Percentiles rank a stretch among this genome's conserved stretches.
phyloP scores from a whole-genome alignment of 2,113 vertebrate genomes.

The Paradoxurus hermaphroditus region DNA sequence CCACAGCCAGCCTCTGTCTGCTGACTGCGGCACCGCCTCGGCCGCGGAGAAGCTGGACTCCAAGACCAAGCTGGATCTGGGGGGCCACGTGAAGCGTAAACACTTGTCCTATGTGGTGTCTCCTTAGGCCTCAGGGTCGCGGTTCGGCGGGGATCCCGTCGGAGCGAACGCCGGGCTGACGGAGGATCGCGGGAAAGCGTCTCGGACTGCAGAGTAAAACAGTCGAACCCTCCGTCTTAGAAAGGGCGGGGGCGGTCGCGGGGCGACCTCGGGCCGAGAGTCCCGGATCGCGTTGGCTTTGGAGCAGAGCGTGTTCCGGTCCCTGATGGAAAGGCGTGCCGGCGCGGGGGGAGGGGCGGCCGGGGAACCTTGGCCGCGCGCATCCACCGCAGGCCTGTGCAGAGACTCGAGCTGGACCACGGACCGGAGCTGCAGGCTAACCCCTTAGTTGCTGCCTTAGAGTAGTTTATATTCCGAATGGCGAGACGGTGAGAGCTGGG shows the following conservation, averaged over 20 bases:
- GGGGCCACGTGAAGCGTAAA: slow-evolving; percentile 78
- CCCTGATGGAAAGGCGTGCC: slow-evolving; percentile 51
- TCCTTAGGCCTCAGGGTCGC: slow-evolving; percentile 56
- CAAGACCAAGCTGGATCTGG: slow-evolving; percentile 76
- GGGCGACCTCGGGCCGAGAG: slow-evolving; percentile 65
- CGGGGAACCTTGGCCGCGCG: not conserved
- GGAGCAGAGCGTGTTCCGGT: slow-evolving; percentile 26
- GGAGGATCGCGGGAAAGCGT: not conserved
- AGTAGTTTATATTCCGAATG: slow-evolving; percentile 60
- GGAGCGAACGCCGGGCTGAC: slow-evolving; percentile 52
- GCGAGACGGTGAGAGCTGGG: not conserved
- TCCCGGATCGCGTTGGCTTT: slow-evolving; percentile 11
- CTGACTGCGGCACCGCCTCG: slow-evolving; percentile 59
- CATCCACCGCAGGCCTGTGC: not conserved
- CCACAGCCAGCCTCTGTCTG: slow-evolving; percentile 66
- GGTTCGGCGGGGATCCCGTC: slow-evolving; percentile 49
- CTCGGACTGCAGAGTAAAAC: slow-evolving; percentile 41
- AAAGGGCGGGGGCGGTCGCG: slow-evolving; percentile 66
- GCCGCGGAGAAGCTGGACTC: slow-evolving; percentile 74
- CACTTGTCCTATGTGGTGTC: slow-evolving; percentile 83
- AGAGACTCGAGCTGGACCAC: slow-evolving; percentile 51
- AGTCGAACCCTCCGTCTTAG: slow-evolving; percentile 29
- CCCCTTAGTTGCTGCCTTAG: slow-evolving; percentile 73
- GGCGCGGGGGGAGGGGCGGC: not conserved
- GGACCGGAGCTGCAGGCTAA: slow-evolving; percentile 68